These are phyloP conservation scores for Coleophora flavipennella DNA, from an alignment of 2,888 invertebrate genomes.

Conservation along the genomic window DNA sequence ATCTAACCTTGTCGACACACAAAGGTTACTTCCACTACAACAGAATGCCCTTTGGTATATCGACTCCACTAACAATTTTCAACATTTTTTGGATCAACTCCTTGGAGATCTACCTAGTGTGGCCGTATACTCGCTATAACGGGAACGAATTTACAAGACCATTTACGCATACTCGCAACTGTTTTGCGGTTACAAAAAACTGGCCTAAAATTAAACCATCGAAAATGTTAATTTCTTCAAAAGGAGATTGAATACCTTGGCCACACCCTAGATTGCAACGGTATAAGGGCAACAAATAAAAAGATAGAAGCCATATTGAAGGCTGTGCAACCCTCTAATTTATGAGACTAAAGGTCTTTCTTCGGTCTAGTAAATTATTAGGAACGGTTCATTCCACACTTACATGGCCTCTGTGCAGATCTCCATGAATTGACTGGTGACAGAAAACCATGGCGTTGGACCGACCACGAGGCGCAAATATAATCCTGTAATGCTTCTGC, in stretches of 20 bases:
- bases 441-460: conserved; percentile 4
- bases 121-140: conserved; percentile 7
- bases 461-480: conserved; percentile 3
- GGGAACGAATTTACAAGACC: conserved; percentile 2
- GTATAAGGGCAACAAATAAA: conserved; percentile 5
- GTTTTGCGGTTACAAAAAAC: conserved; percentile 4
- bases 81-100: conserved; percentile 8
- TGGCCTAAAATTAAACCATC: background rate
- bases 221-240: conserved; percentile 7
- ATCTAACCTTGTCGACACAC: no score
- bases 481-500: background rate
- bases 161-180: conserved; percentile 1
- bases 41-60: background rate
- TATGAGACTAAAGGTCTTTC: conserved; percentile 1
- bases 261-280: no score
- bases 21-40: background rate
- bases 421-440: background rate
- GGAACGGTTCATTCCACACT: conserved; percentile 4
- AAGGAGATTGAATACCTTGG: conserved; percentile 7
- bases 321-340: background rate
- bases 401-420: background rate
- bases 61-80: conserved; percentile 8
- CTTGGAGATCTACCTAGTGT: conserved; percentile 5
- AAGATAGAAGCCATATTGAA: conserved; percentile 6
- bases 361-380: conserved; percentile 5